These are phyloP conservation scores for Agelastica alni DNA, from an alignment of 2,888 invertebrate species.

Conservation along the genomic window DNA sequence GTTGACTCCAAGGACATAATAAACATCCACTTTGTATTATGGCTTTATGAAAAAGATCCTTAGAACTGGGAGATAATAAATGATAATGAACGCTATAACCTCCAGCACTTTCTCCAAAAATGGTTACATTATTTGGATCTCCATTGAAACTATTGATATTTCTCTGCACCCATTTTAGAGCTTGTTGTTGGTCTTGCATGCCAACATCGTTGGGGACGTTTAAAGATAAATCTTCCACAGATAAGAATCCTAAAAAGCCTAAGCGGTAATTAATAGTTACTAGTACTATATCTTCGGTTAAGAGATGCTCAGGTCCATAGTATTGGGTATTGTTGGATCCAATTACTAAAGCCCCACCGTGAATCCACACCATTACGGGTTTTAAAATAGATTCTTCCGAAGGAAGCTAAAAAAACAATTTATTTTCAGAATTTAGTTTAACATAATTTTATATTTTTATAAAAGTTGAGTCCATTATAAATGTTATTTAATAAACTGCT, in stretches of 20 bases:
- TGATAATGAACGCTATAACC: constrained; percentile 25
- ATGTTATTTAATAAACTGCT: no score
- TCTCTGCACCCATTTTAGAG: constrained; percentile 59
- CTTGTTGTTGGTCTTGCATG: constrained; percentile 59
- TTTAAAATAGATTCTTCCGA: constrained; percentile 8
- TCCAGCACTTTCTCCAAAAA: constrained; percentile 35
- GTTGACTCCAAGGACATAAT: constrained; percentile 34
- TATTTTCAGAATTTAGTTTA: no score
- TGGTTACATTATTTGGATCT: constrained; percentile 59
- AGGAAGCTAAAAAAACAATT: constrained; percentile 2
- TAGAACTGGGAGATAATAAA: constrained; percentile 21
- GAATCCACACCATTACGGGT: constrained; percentile 40
- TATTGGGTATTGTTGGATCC: constrained; percentile 28
- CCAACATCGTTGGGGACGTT: constrained; percentile 59
- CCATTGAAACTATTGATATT: constrained; percentile 59
- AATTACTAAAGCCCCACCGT: constrained; percentile 34
- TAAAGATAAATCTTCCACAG: constrained; percentile 18
- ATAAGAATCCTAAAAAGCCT: constrained; percentile 31
- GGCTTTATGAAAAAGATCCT: constrained; percentile 44
- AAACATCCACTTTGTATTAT: constrained; percentile 46
- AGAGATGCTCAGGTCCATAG: constrained; percentile 30
- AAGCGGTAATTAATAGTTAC: constrained; percentile 36
- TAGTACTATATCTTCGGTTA: constrained; percentile 33
- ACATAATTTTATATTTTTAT: no score
- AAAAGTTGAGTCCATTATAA: no score